These are phyloP conservation scores for Phasia obesa DNA, from an alignment of 2,888 invertebrate species.

Conservation along the genomic window DNA sequence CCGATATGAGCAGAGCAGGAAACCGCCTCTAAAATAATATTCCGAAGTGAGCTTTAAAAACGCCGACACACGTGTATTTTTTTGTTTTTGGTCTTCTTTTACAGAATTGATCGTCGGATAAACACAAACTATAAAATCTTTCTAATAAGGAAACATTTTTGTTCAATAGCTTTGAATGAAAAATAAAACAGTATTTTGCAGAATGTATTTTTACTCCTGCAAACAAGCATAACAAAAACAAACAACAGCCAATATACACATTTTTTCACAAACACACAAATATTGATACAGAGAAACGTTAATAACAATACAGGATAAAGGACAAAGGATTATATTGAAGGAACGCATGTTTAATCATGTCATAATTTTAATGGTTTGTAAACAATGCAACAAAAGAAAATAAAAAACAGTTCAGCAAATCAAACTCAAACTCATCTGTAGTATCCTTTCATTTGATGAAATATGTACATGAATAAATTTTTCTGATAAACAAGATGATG, in stretches of 20 bases:
- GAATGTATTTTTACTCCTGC: conserved; percentile 1
- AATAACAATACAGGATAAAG: too few species aligned
- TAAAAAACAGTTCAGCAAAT: too few species aligned
- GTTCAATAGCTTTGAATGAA: too few species aligned
- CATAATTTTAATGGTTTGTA: conserved; percentile 64
- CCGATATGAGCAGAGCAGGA: too few species aligned
- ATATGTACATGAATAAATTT: neutral
- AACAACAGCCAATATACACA: neutral
- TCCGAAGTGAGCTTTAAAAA: too few species aligned
- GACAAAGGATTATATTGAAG: conserved; percentile 26
- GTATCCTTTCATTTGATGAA: neutral
- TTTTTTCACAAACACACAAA: neutral
- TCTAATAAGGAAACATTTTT: too few species aligned
- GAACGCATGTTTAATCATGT: conserved; percentile 56
- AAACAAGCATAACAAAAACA: conserved; percentile 7
- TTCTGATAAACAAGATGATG: neutral
- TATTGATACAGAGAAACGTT: neutral
- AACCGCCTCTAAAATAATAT: too few species aligned
- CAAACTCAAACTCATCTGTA: conserved; percentile 12
- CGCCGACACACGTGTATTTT: too few species aligned
- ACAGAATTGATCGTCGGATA: too few species aligned
- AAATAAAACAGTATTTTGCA: conserved; percentile 41
- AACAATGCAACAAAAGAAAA: conserved; percentile 12
- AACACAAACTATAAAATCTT: too few species aligned
- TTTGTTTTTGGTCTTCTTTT: too few species aligned